Base-by-base conservation (phyloP, 1,140 invertebrate species). In the Panagrolaimus sp. region DNA sequence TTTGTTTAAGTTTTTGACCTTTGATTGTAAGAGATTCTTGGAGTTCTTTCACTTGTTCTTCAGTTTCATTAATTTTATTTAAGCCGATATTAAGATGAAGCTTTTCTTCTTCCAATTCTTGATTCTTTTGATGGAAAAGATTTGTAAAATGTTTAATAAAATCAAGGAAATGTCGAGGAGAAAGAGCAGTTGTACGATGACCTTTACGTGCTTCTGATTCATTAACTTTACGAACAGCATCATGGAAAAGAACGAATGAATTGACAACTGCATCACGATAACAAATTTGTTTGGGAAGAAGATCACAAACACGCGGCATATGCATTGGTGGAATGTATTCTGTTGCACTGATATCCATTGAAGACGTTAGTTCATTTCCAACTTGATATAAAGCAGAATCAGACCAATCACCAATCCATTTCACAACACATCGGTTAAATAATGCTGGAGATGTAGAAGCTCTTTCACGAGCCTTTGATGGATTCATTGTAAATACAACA, bases 351-450 rank as follows among this genome's bases (percentile, higher is more conserved):
- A 88, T 83, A 74, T 88, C 87, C 48, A 88, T 78, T 74, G 85
- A 87, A 68, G 77, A 83, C 48, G 88, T 88, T 69, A 88, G 87
- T 75, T 88, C 87, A 65, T 82, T 77, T 51, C 86, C 85, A 70
- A 92, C 91, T 86, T 97, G 93, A 87, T 92, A 98, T 8, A 98
- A 85, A 1, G 96, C 93, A 13, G 91, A 91, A 83, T 96, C 92
- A 11, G 93, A 95, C 96, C 96, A 99, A 86, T 99, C 96, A 1
- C 96, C 96, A 84, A 98, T 98, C 96, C 96, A 99, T 84, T 99
- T 98, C 46, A 99, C 87, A 0, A 99, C 96, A 86, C 96, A 99
- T 83, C 96, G 89, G 87, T 99, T 99, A 87, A 99, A 99, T 20
- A 99, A 86, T 25, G 96, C 96, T 65, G 96, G 96, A 2, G 95